Evolutionary conservation across 1,140 invertebrate genomes (phyloP), one percentile per base, ranked within the genome.

Genomic region (Aphelenchoides besseyi): DNA sequence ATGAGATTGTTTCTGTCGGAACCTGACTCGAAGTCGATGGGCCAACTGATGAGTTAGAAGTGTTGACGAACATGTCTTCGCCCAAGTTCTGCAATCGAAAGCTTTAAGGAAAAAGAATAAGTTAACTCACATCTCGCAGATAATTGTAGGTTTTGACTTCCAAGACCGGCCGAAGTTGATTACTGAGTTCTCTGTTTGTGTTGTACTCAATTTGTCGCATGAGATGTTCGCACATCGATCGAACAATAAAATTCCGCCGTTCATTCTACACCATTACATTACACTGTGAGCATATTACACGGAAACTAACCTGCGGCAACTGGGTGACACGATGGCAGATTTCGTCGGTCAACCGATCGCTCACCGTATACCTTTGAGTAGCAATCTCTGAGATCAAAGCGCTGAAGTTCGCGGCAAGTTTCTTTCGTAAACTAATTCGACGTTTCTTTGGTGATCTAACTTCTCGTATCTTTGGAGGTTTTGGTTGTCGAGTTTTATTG

Each of bases 241-340:
- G 5, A 12, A 66, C 12, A 53, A 66, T 66, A 53, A 66, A 66
- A n/a, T 29, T 29, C 1, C 63, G 63, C 16, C 63, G 63, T 66
- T 66, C 63, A 23, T 35, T 1, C 63, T 66, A n/a, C 32, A 61
- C n/a, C n/a, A 52, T 52, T 23, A 52, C 23, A 2, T 52, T 52
- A 52, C 48, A 1, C 16, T 52, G 23, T 48, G 12, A 48, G 41
- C 23, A 12, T 23, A 48, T 16, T 48, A 16, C 12, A 48, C 12
- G 41, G 28, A 29, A 36, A 2, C 59, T n/a, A 18, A 61, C 59
- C 33, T 61, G n/a, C 1, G 63, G 63, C 16, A 66, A 29, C 30
- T 35, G 30, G 23, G 30, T 35, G n/a, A 66, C 16, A n/a, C 36
- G 30, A 3, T 66, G 30, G 12, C 26, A 32, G 30, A 66, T 36